Percentiles rank a stretch among this genome's conserved stretches.
Evolutionary conservation across 1,140 invertebrate species (phyloP).

Genomic region (Reticulitermes speratus): DNA sequence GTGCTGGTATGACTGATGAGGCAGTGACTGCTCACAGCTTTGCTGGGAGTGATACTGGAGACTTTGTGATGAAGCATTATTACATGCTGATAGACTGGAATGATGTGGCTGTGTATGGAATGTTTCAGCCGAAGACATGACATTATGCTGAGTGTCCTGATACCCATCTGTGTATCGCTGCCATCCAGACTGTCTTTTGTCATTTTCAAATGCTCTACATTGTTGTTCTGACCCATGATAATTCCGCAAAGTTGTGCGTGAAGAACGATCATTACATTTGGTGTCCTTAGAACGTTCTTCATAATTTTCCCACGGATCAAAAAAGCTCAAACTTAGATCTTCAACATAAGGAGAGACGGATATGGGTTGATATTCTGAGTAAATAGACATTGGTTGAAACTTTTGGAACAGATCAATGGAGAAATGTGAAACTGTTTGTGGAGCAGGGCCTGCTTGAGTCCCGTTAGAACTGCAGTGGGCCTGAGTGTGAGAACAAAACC

Average conservation of each 20-base stretch:
- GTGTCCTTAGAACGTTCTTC: background rate
- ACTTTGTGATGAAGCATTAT: background rate
- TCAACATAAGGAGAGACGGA: background rate
- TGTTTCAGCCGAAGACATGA: background rate
- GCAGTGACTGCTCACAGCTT: background rate
- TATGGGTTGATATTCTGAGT: background rate
- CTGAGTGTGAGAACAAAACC: constrained; percentile 1
- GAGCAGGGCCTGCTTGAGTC: background rate
- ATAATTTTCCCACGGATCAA: constrained; percentile 20
- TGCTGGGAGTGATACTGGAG: background rate
- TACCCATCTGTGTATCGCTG: background rate
- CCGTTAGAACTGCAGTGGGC: constrained; percentile 21
- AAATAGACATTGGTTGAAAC: background rate
- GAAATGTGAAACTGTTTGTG: constrained; percentile 20
- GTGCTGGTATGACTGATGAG: background rate
- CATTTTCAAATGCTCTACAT: background rate
- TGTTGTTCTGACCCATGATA: constrained; percentile 1
- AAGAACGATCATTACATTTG: background rate
- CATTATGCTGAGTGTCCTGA: background rate
- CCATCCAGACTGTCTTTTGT: background rate
- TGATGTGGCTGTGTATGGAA: background rate
- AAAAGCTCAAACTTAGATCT: constrained; percentile 17
- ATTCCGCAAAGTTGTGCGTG: background rate
- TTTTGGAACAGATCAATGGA: constrained; percentile 2
- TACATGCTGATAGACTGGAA: background rate